Base-by-base conservation (phyloP, 2,797 vertebrate genomes). In the Epinephelus awoara region DNA sequence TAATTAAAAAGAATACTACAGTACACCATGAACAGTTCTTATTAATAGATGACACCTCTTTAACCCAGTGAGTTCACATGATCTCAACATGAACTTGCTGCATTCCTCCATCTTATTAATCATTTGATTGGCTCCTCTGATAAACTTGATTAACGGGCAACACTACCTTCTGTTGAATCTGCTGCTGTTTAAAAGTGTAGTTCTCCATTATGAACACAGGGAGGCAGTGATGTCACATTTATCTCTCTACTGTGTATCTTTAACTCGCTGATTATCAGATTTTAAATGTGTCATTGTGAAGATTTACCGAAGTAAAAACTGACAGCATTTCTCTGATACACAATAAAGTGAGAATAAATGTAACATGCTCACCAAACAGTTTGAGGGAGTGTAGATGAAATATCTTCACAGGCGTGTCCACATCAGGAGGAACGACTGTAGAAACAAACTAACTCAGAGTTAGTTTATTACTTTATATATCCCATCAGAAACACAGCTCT, bases 191-290 rank as follows among this genome's bases (percentile, higher is more conserved):
- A 2, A 49, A 47, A 1, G 12, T 52, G 72, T 15, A 77, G 14
- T 85, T 75, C 21, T 19, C 4, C 2, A 10, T 27, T 14, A 1
- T 0, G 6, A 61, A 2, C 79, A 72, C 75, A 65, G 5, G 2
- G 79, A 1, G 83, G 83, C 83, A 65, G 57, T 51, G 63, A 71
- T 25, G 56, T 54, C 57, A 54, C 2, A 38, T 42, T 50, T 63
- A 51, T 46, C 19, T 44, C 44, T 6, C 47, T 2, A 23, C 9
- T 2, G 27, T 18, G 19, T 49, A 0, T 21, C 15, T 3, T 8
- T 57, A 15, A 27, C 7, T 21, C 12, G 15, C 10, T 40, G 3
- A 29, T 3, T n/a, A 58, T 54, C 15, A 50, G 7, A 62, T 44
- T 72, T 15, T 3, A 52, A 61, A 25, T 6, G 42, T 11, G 4